Base-by-base conservation (phyloP, 2,888 invertebrate species). In the Galeruca laticollis region DNA sequence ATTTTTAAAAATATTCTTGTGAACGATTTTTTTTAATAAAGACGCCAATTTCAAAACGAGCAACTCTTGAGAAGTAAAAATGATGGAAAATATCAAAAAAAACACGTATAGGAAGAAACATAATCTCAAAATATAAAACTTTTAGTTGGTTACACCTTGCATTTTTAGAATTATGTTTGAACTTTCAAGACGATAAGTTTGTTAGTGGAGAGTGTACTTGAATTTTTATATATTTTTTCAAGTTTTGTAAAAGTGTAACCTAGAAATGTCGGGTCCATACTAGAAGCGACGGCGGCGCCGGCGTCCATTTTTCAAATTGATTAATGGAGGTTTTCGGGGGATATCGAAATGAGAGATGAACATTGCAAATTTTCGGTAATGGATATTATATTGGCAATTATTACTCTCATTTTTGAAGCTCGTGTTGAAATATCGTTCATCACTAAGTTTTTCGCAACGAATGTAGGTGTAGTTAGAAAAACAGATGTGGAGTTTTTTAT, bases 341-440 rank as follows among this genome's bases (percentile, higher is more conserved):
- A 18, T 52, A 62, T 52, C 37, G 52, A 40, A 52, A 52, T 52
- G 62, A 18, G 20, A 9, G 51, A 62, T 62, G 62, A 52, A 62
- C 62, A 21, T 49, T 62, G 62, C 62, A 52, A 62, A 62, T 52
- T 62, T 52, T 60, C 51, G 10, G 62, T 62, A 52, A 61, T 51
- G 4, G 61, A 11, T 61, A 61, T 61, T 61, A 62, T 62, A 52
- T 52, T 21, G 62, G 37, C 62, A 62, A 62, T 62, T 62, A 62
- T 62, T 35, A 52, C 52, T 62, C 52, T 40, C 52, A 51, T n/a
- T 62, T 62, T 62, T 33, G 18, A 31, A 49, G 33, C 60, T 18
- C n/a, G 13, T 18, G 33, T 33, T 60, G 60, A 60, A 60, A 18
- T 60, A 60, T 60, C 31, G 15, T 33, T n/a, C n/a, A 33, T 11